Conservation (phyloP, 2,797 vertebrate species). For the Arrhamphus sclerolepis region DNA sequence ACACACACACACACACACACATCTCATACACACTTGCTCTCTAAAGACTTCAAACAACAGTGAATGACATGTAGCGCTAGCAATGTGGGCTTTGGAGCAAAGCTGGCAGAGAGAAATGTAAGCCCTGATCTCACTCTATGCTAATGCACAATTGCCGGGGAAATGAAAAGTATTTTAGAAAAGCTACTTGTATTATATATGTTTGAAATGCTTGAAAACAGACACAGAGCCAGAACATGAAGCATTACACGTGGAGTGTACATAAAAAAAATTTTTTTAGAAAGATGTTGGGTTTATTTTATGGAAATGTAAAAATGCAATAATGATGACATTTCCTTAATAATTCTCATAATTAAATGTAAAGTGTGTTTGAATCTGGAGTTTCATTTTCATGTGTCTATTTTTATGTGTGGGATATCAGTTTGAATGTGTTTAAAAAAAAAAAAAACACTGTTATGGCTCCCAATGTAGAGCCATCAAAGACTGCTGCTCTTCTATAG, state of each 20-base stretch:
- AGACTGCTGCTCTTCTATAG: constrained; percentile 29
- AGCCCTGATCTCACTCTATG: constrained; percentile 50
- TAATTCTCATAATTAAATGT: constrained; percentile 54
- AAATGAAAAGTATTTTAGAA: constrained; percentile 53
- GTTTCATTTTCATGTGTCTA: constrained; percentile 50
- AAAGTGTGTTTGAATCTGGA: constrained; percentile 56
- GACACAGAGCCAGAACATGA: constrained; percentile 61
- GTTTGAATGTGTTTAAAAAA: too few relatives aligned
- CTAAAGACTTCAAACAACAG: constrained; percentile 68
- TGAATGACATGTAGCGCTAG: constrained; percentile 68
- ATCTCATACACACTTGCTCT: constrained; percentile 45
- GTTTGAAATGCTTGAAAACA: constrained; percentile 55
- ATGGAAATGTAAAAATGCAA: constrained; percentile 20
- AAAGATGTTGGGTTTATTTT: constrained; percentile 31
- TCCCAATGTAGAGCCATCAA: constrained; percentile 45
- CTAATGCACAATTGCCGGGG: constrained; percentile 55
- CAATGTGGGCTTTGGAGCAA: constrained; percentile 56
- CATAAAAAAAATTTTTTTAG: constrained; percentile 5
- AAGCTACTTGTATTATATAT: constrained; percentile 39
- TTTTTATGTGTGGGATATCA: constrained; percentile 43
- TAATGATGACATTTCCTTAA: constrained; percentile 39
- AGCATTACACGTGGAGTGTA: constrained; percentile 56
- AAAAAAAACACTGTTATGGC: constrained; percentile 37
- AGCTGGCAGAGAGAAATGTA: constrained; percentile 56
- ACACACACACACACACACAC: constrained; percentile 49